These are phyloP conservation scores for Leptopilina syphax DNA, from an alignment of 2,888 invertebrate genomes.

Conservation along the genomic window DNA sequence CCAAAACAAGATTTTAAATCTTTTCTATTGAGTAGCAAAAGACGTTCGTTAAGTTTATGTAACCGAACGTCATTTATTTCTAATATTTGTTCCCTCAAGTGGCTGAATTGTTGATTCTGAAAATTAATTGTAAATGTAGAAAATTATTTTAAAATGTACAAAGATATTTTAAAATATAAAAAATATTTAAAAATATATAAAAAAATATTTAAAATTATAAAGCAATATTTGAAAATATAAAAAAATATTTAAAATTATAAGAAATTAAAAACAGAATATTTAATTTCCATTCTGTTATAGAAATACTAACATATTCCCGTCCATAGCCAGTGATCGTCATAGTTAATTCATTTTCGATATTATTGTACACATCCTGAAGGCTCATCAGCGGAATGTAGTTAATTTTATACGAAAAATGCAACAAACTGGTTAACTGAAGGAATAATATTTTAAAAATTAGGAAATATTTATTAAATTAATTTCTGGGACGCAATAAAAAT, in stretches of 20 bases:
- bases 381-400: not conserved
- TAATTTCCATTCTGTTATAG: not conserved
- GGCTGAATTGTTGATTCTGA: not conserved
- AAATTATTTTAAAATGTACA: too few relatives aligned
- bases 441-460: not conserved
- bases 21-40: not conserved
- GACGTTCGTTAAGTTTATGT: not conserved
- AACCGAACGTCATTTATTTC: not conserved
- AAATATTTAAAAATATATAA: not conserved
- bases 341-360: not conserved
- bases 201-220: too few relatives aligned
- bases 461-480: too few relatives aligned
- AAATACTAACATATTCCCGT: not conserved
- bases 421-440: not conserved
- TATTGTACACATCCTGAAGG: not conserved
- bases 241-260: not conserved
- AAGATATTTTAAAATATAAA: not conserved
- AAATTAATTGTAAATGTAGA: not conserved
- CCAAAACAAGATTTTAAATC: not conserved
- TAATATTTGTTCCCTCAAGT: not conserved
- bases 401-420: not conserved
- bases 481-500: too few relatives aligned
- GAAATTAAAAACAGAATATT: not conserved
- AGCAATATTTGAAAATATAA: not conserved
- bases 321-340: constrained; percentile 13